These are phyloP conservation scores for Incurvaria masculella DNA, from an alignment of 2,888 invertebrate species.

Conservation along the genomic window DNA sequence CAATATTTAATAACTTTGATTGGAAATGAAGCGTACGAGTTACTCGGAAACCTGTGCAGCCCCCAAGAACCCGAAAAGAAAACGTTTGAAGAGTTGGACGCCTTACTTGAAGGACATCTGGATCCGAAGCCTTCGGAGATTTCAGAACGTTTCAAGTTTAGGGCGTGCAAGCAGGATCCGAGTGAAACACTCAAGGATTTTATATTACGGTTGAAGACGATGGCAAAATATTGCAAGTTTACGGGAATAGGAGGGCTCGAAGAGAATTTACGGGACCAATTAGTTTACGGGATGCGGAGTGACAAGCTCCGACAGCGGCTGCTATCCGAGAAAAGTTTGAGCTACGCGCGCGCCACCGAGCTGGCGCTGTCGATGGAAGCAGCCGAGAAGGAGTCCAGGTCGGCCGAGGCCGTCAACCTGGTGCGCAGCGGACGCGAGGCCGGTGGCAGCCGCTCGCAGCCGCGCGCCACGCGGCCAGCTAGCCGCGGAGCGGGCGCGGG, in stretches of 20 bases:
- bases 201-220: background rate
- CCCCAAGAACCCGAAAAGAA: no score
- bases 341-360: slow-evolving; percentile 5
- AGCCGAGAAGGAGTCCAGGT: slow-evolving; percentile 7
- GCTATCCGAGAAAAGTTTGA: slow-evolving; percentile 6
- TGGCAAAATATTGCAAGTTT: background rate
- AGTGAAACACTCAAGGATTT: slow-evolving; percentile 3
- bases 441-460: no score
- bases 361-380: slow-evolving; percentile 10
- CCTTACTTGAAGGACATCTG: background rate
- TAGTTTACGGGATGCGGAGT: slow-evolving; percentile 6
- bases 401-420: background rate
- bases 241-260: background rate
- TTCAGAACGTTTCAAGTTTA: slow-evolving; percentile 9
- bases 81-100: no score
- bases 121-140: slow-evolving; percentile 8
- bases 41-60: no score
- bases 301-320: slow-evolving; percentile 6
- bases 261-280: slow-evolving; percentile 6
- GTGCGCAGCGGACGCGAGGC: no score
- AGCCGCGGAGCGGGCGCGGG: slow-evolving; percentile 1
- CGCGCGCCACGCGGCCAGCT: no score
- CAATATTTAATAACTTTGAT: no score
- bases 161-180: slow-evolving; percentile 5
- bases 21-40: no score